These are phyloP conservation scores for Alauda arvensis DNA, from an alignment of 2,797 vertebrate genomes.

Conservation along the genomic window DNA sequence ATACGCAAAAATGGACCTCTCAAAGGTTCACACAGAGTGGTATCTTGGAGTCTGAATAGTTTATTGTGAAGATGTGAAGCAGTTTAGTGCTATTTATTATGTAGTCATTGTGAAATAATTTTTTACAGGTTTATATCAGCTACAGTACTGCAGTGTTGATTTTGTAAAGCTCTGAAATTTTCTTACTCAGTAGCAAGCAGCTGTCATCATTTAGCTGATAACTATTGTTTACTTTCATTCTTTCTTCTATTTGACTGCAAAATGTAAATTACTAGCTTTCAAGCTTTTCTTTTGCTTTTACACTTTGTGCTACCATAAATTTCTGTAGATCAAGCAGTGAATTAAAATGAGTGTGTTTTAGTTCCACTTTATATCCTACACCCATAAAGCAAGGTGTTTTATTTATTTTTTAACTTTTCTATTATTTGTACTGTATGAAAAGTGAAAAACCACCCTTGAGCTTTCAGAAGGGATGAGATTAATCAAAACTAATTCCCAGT, in stretches of 20 bases:
- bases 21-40: neutral
- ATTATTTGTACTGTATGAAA: neutral
- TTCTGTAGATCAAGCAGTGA: neutral
- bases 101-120: neutral
- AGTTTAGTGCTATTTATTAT: neutral
- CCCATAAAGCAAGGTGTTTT: neutral
- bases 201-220: conserved; percentile 18
- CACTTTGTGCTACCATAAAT: neutral
- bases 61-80: neutral
- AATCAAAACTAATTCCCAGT: neutral
- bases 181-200: neutral
- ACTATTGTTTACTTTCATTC: neutral
- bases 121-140: neutral
- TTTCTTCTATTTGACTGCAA: neutral
- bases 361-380: neutral
- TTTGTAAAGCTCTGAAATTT: neutral
- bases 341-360: neutral
- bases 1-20: neutral
- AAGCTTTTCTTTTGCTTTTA: neutral
- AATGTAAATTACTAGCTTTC: neutral
- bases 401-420: neutral
- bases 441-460: neutral
- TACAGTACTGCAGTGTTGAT: neutral
- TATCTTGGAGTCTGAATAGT: neutral
- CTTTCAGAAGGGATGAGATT: neutral